These are phyloP conservation scores for Agapostemon virescens DNA, from an alignment of 2,888 invertebrate genomes.

Conservation along the genomic window DNA sequence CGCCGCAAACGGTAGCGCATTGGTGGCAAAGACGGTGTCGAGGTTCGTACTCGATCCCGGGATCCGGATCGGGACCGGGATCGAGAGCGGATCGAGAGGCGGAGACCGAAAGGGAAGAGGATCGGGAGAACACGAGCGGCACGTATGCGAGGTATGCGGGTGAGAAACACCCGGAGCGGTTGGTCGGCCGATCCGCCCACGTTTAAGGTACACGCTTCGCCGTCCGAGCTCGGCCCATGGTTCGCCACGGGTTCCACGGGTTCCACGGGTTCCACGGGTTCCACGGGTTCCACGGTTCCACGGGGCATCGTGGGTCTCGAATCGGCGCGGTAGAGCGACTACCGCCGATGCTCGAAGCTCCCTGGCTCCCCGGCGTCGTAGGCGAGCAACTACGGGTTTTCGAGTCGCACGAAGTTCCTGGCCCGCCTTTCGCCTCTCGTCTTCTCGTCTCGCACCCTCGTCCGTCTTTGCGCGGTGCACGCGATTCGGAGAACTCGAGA, in stretches of 20 bases:
- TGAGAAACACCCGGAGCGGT: constrained; percentile 77
- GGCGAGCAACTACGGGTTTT: constrained; percentile 3
- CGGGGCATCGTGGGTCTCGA: constrained; percentile 13
- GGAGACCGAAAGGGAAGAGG: constrained; percentile 34
- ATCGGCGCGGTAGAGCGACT: constrained; percentile 48
- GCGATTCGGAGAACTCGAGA: constrained; percentile 50
- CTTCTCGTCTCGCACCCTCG: constrained; percentile 6
- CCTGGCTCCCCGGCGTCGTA: constrained; percentile 33
- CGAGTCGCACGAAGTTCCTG: background rate
- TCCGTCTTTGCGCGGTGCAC: constrained; percentile 15
- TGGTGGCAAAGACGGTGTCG: background rate
- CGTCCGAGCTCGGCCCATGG: constrained; percentile 20
- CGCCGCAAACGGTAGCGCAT: background rate
- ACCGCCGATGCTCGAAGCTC: constrained; percentile 5
- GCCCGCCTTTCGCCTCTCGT: background rate
- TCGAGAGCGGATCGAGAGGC: constrained; percentile 5
- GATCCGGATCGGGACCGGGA: background rate
- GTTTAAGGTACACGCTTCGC: constrained; percentile 69
- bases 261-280: background rate
- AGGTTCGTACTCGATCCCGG: background rate
- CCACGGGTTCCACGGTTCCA: background rate
- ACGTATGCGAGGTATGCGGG: constrained; percentile 75
- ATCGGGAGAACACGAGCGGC: constrained; percentile 61
- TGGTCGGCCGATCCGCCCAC: constrained; percentile 74
- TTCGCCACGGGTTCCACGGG: background rate